Evolutionary conservation across 1,140 invertebrate genomes (phyloP).

Genomic region (Carposina sasakii): DNA sequence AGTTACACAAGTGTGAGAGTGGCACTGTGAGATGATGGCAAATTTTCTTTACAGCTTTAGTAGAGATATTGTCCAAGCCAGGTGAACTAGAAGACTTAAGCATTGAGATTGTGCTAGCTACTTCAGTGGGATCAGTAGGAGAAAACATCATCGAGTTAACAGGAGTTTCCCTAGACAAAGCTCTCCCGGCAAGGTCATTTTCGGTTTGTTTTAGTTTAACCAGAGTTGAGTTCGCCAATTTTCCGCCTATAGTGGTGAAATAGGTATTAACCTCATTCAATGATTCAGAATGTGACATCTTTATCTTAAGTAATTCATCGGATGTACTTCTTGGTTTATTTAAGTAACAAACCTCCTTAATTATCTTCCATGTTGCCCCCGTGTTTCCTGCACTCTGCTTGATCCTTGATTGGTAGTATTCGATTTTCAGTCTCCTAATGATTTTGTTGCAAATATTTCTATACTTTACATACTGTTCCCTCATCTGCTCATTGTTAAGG

Average conservation of each 20-base stretch:
- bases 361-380: slow-evolving; percentile 20
- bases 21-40: too few relatives aligned
- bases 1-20: neutral
- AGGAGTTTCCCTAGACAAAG: too few relatives aligned
- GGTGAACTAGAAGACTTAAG: too few relatives aligned
- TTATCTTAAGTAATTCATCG: neutral
- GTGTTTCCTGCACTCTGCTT: slow-evolving; percentile 13
- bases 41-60: too few relatives aligned
- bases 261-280: slow-evolving; percentile 15
- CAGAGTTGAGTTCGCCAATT: too few relatives aligned
- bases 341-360: slow-evolving; percentile 18
- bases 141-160: too few relatives aligned
- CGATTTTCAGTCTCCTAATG: slow-evolving; percentile 12
- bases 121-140: too few relatives aligned
- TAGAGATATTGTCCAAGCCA: too few relatives aligned
- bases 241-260: slow-evolving; percentile 17
- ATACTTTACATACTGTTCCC: slow-evolving; percentile 18
- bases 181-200: too few relatives aligned
- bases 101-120: too few relatives aligned
- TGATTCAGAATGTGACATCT: slow-evolving; percentile 2
- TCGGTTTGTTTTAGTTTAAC: too few relatives aligned
- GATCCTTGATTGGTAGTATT: slow-evolving; percentile 14
- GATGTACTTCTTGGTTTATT: neutral
- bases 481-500: neutral
- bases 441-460: slow-evolving; percentile 18